Evolutionary conservation across 2,888 invertebrate genomes (phyloP).

Genomic region (Beris chalybata): DNA sequence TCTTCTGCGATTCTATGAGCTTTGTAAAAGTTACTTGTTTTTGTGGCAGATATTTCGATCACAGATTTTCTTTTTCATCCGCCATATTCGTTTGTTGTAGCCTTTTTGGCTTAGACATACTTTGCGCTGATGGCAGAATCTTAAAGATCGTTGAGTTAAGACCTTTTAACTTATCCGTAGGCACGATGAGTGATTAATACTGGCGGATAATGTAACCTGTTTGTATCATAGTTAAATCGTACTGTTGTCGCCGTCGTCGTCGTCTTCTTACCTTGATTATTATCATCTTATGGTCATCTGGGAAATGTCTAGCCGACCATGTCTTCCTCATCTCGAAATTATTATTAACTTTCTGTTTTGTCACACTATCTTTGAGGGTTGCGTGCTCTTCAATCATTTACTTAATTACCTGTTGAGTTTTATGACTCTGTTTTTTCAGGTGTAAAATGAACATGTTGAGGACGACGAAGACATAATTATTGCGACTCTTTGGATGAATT

Average conservation of each 20-base stretch:
- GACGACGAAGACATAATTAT: no score
- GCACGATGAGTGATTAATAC: slow-evolving; percentile 24
- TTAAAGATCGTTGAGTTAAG: not conserved
- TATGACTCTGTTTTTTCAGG: slow-evolving; percentile 9
- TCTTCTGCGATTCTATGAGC: no score
- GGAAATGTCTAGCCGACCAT: not conserved
- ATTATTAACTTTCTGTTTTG: slow-evolving; percentile 33
- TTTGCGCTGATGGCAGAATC: not conserved
- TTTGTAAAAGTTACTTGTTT: no score
- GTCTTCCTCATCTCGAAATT: slow-evolving; percentile 23
- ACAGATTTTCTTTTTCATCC: slow-evolving; percentile 8
- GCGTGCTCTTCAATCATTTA: slow-evolving; percentile 22
- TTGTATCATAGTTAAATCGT: slow-evolving; percentile 14
- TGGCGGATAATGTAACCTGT: slow-evolving; percentile 24
- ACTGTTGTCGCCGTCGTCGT: slow-evolving; percentile 4
- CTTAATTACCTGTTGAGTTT: slow-evolving; percentile 26
- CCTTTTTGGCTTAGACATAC: not conserved
- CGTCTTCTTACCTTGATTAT: slow-evolving; percentile 1
- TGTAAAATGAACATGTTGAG: not conserved
- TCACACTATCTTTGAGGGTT: slow-evolving; percentile 20
- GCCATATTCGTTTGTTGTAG: not conserved
- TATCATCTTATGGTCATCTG: slow-evolving; percentile 17
- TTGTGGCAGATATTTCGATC: slow-evolving; percentile 2
- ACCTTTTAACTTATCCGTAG: slow-evolving; percentile 16
- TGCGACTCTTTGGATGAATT: no score